These are phyloP conservation scores for Bujurquina vittata DNA, from an alignment of 2,113 vertebrate species.

Conservation along the genomic window DNA sequence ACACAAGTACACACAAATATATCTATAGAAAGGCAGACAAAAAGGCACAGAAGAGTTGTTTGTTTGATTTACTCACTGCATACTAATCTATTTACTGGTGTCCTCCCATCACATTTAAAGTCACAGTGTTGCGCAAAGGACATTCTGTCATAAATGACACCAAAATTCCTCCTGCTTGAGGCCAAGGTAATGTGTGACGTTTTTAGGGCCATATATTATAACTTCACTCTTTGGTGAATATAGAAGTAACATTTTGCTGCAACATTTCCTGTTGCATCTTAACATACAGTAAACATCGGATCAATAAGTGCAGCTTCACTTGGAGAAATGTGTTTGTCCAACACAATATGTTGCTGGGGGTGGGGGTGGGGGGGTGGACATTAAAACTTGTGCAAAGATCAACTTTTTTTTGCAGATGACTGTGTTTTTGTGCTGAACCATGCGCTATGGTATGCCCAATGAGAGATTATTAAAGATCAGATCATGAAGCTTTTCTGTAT, in stretches of 20 bases:
- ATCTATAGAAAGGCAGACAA: background rate
- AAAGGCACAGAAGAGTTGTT: background rate
- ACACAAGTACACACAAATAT: background rate
- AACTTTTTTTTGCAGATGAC: constrained; percentile 2
- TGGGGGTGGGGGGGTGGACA: no score
- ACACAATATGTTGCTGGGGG: no score
- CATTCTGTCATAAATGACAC: no score
- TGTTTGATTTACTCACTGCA: background rate
- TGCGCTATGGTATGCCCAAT: background rate
- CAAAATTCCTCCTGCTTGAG: no score
- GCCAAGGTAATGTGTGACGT: no score
- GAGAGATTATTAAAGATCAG: background rate
- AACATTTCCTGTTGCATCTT: background rate
- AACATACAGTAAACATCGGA: background rate
- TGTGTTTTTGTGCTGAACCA: background rate
- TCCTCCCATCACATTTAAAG: background rate
- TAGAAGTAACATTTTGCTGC: no score
- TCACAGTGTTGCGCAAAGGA: fast-evolving
- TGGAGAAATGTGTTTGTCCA: no score
- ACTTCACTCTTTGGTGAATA: no score
- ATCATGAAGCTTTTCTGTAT: background rate
- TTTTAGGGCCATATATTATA: no score
- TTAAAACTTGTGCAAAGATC: background rate
- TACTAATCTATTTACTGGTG: background rate
- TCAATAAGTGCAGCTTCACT: no score